Evolutionary conservation across 1,140 invertebrate genomes (phyloP), one percentile per base, ranked within the genome.

Genomic region (Drosophila yakuba): DNA sequence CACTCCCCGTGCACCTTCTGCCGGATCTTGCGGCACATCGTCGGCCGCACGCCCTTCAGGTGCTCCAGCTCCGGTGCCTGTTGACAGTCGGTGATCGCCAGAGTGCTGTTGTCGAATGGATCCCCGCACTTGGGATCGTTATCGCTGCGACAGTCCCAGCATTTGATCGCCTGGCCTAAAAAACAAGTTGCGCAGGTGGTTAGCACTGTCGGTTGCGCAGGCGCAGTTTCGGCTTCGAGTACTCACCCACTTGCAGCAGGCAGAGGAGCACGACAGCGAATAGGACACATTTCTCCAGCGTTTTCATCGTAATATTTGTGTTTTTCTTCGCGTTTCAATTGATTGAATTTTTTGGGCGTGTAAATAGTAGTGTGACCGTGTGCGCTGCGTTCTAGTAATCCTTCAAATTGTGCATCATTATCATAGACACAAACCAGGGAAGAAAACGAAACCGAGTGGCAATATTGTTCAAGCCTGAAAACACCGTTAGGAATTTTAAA

Each of bases 1-100:
- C 98, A 98, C 89, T 97, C 94, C 17, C 97, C 97, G 92, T 97
- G 95, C 12, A 98, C 96, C 96, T 98, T 98, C 93, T 98, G 97
- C 51, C 97, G 93, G 66, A 98, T 97, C 94, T 98, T 98, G 50
- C 97, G 94, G 91, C 97, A 98, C 97, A 98, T 98, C 5, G 95
- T 97, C 0, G 97, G 94, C 48, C 93, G 94, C 0, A 96, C 93
- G 23, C 94, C 95, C 12, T 95, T 95, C 43, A 97, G 93, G 93
- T 97, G 96, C 12, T 93, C 78, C 20, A 97, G 91, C 35, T 94
- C 93, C 20, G 92, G 93, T 67, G 95, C 94, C 84, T 96, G 94
- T 66, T 94, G 94, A 81, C 97, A 98, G 90, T 98, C 97, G 3
- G 95, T 96, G 39, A 98, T 97, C 1, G 96, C 96, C 59, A 97